Conservation (phyloP, 2,797 vertebrate species). For the Lacerta viridis region DNA sequence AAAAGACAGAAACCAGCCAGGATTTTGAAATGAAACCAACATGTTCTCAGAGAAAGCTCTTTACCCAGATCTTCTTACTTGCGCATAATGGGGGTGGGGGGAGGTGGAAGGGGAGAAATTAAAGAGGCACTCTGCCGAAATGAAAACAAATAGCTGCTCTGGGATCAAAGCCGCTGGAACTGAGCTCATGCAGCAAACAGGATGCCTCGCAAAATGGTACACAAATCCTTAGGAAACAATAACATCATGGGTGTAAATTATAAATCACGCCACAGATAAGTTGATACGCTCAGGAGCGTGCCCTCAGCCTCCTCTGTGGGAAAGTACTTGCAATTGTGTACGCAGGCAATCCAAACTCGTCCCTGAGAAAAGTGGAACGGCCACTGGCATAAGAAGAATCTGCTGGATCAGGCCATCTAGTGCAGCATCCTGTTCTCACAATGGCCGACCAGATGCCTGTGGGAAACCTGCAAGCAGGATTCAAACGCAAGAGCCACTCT, state of each 20-base stretch:
- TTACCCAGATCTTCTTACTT: rapidly evolving
- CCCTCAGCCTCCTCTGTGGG: slow-evolving; percentile 17
- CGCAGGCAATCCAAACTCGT: too few species aligned
- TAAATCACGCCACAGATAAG: slow-evolving; percentile 41
- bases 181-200: not conserved
- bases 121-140: not conserved
- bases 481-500: too few species aligned
- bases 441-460: too few species aligned
- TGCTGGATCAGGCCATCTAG: too few species aligned
- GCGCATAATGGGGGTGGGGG: rapidly evolving
- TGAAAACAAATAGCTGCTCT: not conserved
- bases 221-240: not conserved
- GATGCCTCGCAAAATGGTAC: not conserved
- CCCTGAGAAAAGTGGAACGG: not conserved
- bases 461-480: too few species aligned
- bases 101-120: not conserved
- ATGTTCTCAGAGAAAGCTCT: not conserved
- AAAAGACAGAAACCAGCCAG: rapidly evolving
- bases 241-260: not conserved
- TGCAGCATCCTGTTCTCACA: too few species aligned
- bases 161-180: not conserved
- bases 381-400: too few species aligned
- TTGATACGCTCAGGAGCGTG: slow-evolving; percentile 56
- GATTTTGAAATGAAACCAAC: not conserved
- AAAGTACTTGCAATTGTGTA: not conserved